Percentiles rank a stretch among this genome's conserved stretches.
Evolutionary conservation across 92 coral and sea anemone genomes (phyloP).

Genomic region (Scolanthus callimorphus): DNA sequence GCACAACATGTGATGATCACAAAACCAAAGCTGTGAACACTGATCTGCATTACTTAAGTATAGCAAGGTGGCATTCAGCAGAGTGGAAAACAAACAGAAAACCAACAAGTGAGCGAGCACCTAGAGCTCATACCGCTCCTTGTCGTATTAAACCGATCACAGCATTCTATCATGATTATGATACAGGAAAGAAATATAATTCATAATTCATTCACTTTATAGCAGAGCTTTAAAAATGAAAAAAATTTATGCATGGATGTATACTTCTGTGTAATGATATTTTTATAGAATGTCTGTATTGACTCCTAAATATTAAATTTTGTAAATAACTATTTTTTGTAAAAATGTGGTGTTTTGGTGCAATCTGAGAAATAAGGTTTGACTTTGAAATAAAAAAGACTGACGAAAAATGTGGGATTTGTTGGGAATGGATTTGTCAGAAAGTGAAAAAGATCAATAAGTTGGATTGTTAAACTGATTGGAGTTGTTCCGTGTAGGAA

Average conservation of each 20-base stretch:
- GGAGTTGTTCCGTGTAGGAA: too few species aligned
- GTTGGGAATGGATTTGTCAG: too few species aligned
- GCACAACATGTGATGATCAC: constrained; percentile 2
- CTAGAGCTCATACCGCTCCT: constrained; percentile 62
- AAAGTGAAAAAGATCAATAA: too few species aligned
- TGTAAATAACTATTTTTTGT: too few species aligned
- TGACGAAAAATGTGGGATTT: too few species aligned
- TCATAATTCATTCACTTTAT: not conserved
- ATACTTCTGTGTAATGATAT: not conserved
- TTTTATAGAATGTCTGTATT: not conserved
- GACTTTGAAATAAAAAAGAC: too few species aligned
- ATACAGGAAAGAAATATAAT: constrained; percentile 24
- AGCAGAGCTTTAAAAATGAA: not conserved
- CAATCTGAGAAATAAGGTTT: too few species aligned
- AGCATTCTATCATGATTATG: constrained; percentile 78
- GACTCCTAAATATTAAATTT: too few species aligned
- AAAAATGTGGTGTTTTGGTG: too few species aligned
- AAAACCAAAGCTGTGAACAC: constrained; percentile 66
- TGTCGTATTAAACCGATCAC: constrained; percentile 70
- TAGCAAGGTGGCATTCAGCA: constrained; percentile 77
- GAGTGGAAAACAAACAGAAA: constrained; percentile 83
- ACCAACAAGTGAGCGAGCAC: constrained; percentile 41
- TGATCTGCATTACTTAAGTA: constrained; percentile 81
- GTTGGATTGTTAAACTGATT: too few species aligned
- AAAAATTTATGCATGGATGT: not conserved